Evolutionary conservation across 2,113 vertebrate genomes (phyloP), one percentile per base, ranked within the genome.

Genomic region (Daubentonia madagascariensis): DNA sequence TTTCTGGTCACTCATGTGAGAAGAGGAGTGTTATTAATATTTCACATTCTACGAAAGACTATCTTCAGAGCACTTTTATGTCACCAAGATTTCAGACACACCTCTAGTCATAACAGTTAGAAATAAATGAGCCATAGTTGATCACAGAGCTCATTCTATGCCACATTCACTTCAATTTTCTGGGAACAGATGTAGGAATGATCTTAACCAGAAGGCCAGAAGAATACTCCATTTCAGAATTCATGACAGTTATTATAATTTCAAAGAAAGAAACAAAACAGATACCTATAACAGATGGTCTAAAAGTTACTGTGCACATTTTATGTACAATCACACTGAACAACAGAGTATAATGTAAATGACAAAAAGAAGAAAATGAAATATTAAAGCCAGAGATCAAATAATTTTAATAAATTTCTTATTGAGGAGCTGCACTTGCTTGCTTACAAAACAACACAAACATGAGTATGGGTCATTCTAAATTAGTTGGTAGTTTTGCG

Each of bases 211-310:
- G 95, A 97, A 96, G 75, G 70, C 70, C 52, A 78, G 68, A 57
- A 80, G 78, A 95, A 85, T 85, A 75, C 30, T 85, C 65, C 45
- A 70, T 91, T 96, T 96, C 72, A 93, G 72, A 94, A 95, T 72
- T 85, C 54, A 48, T 93, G 54, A 95, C 85, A 96, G 91, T 83
- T 95, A 97, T 68, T 86, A 75, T 63, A 79, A 63, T 95, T 96
- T 78, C 57, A 79, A 48, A 88, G 81, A 91, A 79, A 80, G 92
- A 97, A 90, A 95, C 54, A 93, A 97, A 93, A 52, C 93, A 97
- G 85, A 94, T 50, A 96, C 63, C 75, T 96, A 94, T 91, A 97
- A 85, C 95, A 97, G 94, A 96, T 95, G 88, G 85, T 84, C 54
- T 85, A 78, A 92, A 97, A 91, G 68, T 94, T 97, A 70, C 40